Evolutionary conservation across 2,888 invertebrate species (phyloP), one percentile per base, ranked within the genome.

Genomic region (Allophyes oxyacanthae): DNA sequence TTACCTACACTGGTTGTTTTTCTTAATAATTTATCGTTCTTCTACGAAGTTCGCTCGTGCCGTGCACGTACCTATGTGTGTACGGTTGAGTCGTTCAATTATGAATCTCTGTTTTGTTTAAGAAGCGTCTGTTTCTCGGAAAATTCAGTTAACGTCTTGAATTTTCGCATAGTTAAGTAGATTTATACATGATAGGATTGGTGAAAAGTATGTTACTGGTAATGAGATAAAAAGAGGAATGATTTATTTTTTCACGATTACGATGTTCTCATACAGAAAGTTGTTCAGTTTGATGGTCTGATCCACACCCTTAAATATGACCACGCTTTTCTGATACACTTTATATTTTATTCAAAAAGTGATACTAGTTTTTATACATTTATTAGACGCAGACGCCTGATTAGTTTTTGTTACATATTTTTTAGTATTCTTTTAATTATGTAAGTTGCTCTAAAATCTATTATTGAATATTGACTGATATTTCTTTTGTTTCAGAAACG

Each of bases 11-110:
- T 72, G 72, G 63, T 72, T 74, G 72, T 68, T 75, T 74, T 75
- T 75, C 75, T 74, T 72, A 72, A 75, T 75, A 69, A 75, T 74
- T 74, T 75, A 75, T 69, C 32, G 64, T 49, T 36, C 45, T 74
- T 75, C 61, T 38, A 45, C 61, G 56, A 75, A 72, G 46, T 75
- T 75, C 9, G 55, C 53, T 64, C 62, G 64, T 58, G 25, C 37
- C 41, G 20, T 43, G 50, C 43, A 58, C 62, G 38, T 65, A 34
- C 32, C 33, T 28, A 28, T 58, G 36, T 58, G 48, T 58, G 36
- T 58, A 51, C 32, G 26, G 51, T 66, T 67, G 45, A 75, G 49
- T 67, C 62, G 54, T 64, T 73, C 62, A 75, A 67, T 73, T 64
- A 75, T 67, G 55, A 62, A 72, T 75, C 46, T 34, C 14, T 67